Percentiles rank a stretch among this genome's conserved stretches.
These are phyloP conservation scores for Marasmarcha lunaedactyla DNA, from an alignment of 2,888 invertebrate species.

Conservation along the genomic window DNA sequence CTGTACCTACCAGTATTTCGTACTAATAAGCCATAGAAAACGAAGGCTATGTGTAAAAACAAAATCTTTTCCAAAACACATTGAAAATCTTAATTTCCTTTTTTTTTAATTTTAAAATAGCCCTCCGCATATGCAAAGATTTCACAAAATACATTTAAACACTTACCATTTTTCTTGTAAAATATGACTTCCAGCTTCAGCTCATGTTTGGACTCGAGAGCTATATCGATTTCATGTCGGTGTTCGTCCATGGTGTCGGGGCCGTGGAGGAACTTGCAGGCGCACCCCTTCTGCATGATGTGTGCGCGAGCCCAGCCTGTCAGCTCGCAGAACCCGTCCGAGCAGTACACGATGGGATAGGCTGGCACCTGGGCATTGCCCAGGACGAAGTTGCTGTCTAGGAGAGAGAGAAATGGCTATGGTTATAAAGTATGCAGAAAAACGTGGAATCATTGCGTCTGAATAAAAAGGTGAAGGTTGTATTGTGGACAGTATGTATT, in stretches of 20 bases:
- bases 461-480: too few species aligned
- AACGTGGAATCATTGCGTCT: too few species aligned
- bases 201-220: slow-evolving; percentile 90
- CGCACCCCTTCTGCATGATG: slow-evolving; percentile 97
- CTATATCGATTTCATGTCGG: slow-evolving; percentile 88
- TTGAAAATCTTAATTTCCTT: too few species aligned
- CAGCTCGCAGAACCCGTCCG: slow-evolving; percentile 96
- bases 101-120: too few species aligned
- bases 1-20: too few species aligned
- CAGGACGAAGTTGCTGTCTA: slow-evolving; percentile 97
- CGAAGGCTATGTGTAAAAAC: too few species aligned
- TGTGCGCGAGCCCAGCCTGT: slow-evolving; percentile 93
- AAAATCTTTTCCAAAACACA: too few species aligned
- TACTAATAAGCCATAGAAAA: too few species aligned
- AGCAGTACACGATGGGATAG: slow-evolving; percentile 96
- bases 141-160: too few species aligned
- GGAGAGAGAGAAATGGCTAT: slow-evolving; percentile 7
- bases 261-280: slow-evolving; percentile 94
- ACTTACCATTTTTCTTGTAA: slow-evolving; percentile 93
- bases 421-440: too few species aligned
- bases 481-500: too few species aligned
- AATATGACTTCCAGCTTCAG: slow-evolving; percentile 94
- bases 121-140: too few species aligned
- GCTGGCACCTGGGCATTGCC: slow-evolving; percentile 94
- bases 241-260: slow-evolving; percentile 91